Conservation (phyloP, 1,140 invertebrate species). For the Danaus plexippus region DNA sequence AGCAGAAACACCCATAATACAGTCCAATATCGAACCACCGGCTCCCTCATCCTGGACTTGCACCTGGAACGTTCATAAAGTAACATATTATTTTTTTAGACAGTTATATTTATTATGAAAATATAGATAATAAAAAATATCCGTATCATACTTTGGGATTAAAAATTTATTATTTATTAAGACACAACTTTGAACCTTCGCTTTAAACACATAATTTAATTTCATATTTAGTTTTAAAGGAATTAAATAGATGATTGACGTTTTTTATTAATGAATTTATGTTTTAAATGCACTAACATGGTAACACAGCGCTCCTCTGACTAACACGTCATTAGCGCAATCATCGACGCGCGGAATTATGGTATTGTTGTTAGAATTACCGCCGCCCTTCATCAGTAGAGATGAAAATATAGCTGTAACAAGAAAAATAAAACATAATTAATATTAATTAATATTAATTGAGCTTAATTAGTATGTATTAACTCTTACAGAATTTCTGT, state of each 20-base stretch:
- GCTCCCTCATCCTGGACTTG: slow-evolving; percentile 64
- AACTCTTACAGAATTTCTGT: slow-evolving; percentile 89
- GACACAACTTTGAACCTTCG: too few species aligned
- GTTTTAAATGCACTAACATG: slow-evolving; percentile 40
- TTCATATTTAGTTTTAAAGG: too few species aligned
- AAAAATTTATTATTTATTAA: too few species aligned
- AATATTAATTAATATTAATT: too few species aligned
- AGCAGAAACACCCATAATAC: slow-evolving; percentile 88
- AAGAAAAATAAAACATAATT: background rate
- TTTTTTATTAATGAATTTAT: background rate
- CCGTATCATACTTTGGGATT: too few species aligned
- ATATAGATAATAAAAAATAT: too few species aligned
- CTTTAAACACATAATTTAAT: too few species aligned
- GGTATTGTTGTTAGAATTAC: slow-evolving; percentile 44
- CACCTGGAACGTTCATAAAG: slow-evolving; percentile 31
- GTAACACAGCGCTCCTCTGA: slow-evolving; percentile 62
- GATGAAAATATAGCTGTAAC: slow-evolving; percentile 67
- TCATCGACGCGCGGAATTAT: slow-evolving; percentile 41
- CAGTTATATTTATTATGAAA: too few species aligned
- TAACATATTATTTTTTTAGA: too few species aligned
- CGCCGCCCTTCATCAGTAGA: slow-evolving; percentile 58
- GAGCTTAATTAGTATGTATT: background rate
- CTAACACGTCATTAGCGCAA: slow-evolving; percentile 52
- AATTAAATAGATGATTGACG: too few species aligned
- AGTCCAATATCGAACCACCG: slow-evolving; percentile 79